Conservation (phyloP, 2,113 vertebrate species). For the Ariopsis seemanni region DNA sequence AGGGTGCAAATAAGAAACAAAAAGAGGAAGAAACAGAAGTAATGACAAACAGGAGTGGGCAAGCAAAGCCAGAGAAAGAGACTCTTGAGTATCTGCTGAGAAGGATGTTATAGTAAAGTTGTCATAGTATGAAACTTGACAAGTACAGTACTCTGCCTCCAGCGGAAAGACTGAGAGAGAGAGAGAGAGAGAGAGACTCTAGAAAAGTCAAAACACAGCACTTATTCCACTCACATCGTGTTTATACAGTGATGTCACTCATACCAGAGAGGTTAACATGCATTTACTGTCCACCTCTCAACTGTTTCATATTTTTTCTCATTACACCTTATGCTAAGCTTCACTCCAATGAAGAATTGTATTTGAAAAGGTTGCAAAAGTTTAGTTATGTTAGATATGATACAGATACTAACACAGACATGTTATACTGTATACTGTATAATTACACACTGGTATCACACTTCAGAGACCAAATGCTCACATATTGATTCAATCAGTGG, state of each 20-base stretch:
- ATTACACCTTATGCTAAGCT: constrained; percentile 15
- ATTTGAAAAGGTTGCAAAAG: not conserved
- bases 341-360: not conserved
- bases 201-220: constrained; percentile 23
- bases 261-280: constrained; percentile 47
- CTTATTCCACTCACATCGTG: constrained; percentile 41
- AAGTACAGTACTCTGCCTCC: constrained; percentile 26
- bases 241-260: constrained; percentile 59
- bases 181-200: constrained; percentile 2
- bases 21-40: constrained; percentile 7
- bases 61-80: constrained; percentile 17
- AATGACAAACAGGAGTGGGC: constrained; percentile 4
- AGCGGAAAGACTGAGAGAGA: constrained; percentile 23
- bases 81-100: not conserved
- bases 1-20: not conserved
- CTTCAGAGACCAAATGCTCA: not conserved
- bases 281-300: constrained; percentile 34
- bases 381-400: not conserved
- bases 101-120: constrained; percentile 21
- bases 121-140: constrained; percentile 41
- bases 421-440: not conserved
- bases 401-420: not conserved
- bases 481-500: not conserved
- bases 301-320: constrained; percentile 1
- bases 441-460: not conserved